Conservation (phyloP, 2,113 vertebrate species). For the Sarotherodon lohbergeri region DNA sequence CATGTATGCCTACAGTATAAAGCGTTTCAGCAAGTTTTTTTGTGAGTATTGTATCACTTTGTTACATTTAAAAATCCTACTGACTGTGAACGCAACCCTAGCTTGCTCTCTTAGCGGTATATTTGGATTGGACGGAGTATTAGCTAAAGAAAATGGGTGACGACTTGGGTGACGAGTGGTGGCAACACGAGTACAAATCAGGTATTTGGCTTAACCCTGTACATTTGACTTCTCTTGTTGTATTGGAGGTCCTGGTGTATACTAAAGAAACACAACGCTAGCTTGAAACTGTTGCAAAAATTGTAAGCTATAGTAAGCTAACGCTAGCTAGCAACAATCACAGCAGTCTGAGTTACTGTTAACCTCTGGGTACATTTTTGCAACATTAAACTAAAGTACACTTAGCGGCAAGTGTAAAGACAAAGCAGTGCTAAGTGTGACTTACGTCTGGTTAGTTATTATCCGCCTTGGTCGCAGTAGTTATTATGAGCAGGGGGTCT, state of each 20-base stretch:
- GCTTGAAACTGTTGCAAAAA: neutral
- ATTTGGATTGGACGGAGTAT: constrained; percentile 15
- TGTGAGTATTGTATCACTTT: neutral
- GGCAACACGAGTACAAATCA: constrained; percentile 37
- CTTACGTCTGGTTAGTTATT: neutral
- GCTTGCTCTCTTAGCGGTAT: constrained; percentile 4
- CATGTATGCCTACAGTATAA: neutral
- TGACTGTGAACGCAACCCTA: constrained; percentile 34
- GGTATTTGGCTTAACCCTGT: neutral
- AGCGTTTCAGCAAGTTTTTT: neutral
- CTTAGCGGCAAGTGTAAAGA: neutral
- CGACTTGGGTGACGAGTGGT: constrained; percentile 69
- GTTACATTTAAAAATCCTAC: neutral
- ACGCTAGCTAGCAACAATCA: neutral
- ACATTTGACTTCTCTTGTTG: neutral
- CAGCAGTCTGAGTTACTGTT: neutral
- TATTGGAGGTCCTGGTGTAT: neutral
- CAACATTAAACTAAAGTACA: neutral
- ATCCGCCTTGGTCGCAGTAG: neutral
- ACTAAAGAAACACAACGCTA: neutral
- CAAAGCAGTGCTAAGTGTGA: rapidly evolving
- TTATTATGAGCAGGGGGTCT: neutral
- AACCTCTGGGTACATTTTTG: neutral
- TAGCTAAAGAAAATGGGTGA: constrained; percentile 56
- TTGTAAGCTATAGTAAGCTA: neutral